Percentiles rank a stretch among this genome's conserved stretches.
Evolutionary conservation across 2,113 vertebrate species (phyloP).

Genomic region (Patagioenas fasciata): DNA sequence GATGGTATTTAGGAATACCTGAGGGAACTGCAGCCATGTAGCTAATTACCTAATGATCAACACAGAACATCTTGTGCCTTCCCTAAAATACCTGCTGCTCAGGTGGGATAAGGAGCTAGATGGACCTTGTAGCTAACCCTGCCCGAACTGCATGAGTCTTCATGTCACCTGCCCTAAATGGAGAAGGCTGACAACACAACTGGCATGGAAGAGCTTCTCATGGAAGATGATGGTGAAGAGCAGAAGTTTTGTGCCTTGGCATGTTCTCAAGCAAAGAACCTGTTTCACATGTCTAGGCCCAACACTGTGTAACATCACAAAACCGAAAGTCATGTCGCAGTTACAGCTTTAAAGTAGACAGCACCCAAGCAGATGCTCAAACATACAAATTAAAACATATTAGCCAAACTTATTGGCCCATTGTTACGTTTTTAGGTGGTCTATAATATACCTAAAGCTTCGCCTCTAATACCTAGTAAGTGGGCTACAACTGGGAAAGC

Average conservation of each 20-base stretch:
- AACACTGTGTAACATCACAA: background rate
- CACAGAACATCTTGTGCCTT: background rate
- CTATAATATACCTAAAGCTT: background rate
- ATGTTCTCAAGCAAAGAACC: background rate
- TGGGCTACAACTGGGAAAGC: background rate
- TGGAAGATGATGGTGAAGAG: background rate
- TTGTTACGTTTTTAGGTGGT: background rate
- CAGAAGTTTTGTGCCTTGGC: background rate
- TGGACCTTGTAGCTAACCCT: background rate
- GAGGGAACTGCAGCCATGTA: background rate
- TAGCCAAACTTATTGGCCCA: background rate
- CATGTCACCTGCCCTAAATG: background rate
- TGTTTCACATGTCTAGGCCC: background rate
- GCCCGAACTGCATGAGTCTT: background rate
- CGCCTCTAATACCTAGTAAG: background rate
- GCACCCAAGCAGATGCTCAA: background rate
- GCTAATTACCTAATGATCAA: background rate
- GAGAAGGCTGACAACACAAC: background rate
- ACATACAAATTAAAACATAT: background rate
- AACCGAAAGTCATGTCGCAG: background rate
- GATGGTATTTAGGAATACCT: background rate
- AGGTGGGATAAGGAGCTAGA: background rate
- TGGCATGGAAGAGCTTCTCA: accelerated
- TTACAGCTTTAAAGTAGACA: background rate
- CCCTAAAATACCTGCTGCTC: background rate